Conservation (phyloP, 92 coral and sea anemone genomes). For the Palythoa grandis region DNA sequence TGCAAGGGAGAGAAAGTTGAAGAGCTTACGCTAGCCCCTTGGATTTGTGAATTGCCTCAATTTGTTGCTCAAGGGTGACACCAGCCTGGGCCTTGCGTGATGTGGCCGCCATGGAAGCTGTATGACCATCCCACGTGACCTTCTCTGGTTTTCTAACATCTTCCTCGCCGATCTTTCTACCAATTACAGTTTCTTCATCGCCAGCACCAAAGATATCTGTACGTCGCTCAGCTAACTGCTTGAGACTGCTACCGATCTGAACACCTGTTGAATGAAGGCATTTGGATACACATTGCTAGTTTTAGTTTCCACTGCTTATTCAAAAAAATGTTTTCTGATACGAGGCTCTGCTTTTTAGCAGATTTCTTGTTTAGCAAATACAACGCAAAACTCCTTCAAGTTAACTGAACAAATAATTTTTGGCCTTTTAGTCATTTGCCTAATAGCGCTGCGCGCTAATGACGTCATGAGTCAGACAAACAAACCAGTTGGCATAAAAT, state of each 20-base stretch:
- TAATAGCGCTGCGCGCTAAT: too few relatives aligned
- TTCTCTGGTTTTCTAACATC: slow-evolving; percentile 93
- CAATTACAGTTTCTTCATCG: slow-evolving; percentile 97
- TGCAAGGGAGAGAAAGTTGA: not conserved
- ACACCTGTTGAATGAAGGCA: slow-evolving; percentile 56
- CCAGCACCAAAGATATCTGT: slow-evolving; percentile 99
- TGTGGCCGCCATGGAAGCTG: slow-evolving; percentile 97
- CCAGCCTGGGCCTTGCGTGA: slow-evolving; percentile 98
- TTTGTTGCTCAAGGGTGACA: slow-evolving; percentile 92
- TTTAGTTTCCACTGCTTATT: not conserved
- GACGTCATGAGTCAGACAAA: too few relatives aligned
- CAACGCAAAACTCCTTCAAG: too few relatives aligned
- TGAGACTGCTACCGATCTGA: slow-evolving; percentile 95
- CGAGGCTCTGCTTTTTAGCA: not conserved
- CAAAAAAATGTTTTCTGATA: too few relatives aligned
- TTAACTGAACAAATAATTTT: too few relatives aligned
- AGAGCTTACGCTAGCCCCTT: slow-evolving; percentile 93
- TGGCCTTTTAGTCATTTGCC: too few relatives aligned
- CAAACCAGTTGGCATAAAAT: too few relatives aligned
- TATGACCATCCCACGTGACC: slow-evolving; percentile 99
- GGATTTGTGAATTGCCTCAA: slow-evolving; percentile 98
- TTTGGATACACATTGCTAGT: not conserved
- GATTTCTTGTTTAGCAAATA: too few relatives aligned
- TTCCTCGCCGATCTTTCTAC: slow-evolving; percentile 97
- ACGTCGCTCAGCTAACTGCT: slow-evolving; percentile 96